phyloP scores from a whole-genome alignment of 2,888 invertebrate genomes.

The Rhimphoctona megacephalus region DNA sequence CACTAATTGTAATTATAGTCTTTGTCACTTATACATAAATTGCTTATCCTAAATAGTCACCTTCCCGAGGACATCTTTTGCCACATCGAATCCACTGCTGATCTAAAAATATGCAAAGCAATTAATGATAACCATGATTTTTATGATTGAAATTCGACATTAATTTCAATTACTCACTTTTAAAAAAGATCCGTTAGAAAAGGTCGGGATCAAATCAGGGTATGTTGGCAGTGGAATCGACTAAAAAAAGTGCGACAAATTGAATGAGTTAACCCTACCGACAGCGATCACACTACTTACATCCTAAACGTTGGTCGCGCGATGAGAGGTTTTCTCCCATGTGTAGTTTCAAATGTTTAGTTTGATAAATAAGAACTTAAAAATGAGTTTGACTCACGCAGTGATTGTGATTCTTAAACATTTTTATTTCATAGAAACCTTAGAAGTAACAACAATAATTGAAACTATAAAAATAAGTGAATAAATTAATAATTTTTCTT shows the following conservation, averaged over 20 bases:
- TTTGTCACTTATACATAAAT: neutral
- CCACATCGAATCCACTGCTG: neutral
- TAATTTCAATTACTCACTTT: neutral
- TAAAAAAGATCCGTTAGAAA: neutral
- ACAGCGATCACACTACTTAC: too few relatives aligned
- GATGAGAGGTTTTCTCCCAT: too few relatives aligned
- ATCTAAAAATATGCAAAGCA: neutral
- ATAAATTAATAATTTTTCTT: too few relatives aligned
- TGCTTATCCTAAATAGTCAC: neutral
- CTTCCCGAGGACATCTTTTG: neutral
- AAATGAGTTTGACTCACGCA: too few relatives aligned
- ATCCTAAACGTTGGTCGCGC: too few relatives aligned
- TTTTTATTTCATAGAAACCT: too few relatives aligned
- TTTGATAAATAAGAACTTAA: too few relatives aligned
- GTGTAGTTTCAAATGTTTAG: too few relatives aligned
- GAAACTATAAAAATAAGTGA: too few relatives aligned
- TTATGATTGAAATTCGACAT: neutral
- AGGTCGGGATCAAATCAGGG: neutral
- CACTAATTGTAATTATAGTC: neutral
- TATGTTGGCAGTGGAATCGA: neutral
- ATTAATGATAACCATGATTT: neutral
- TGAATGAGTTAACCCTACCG: neutral
- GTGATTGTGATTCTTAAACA: too few relatives aligned
- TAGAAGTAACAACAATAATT: too few relatives aligned
- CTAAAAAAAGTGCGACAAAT: neutral